Evolutionary conservation across 2,888 invertebrate species (phyloP).

Genomic region (Nasonia oneida): DNA sequence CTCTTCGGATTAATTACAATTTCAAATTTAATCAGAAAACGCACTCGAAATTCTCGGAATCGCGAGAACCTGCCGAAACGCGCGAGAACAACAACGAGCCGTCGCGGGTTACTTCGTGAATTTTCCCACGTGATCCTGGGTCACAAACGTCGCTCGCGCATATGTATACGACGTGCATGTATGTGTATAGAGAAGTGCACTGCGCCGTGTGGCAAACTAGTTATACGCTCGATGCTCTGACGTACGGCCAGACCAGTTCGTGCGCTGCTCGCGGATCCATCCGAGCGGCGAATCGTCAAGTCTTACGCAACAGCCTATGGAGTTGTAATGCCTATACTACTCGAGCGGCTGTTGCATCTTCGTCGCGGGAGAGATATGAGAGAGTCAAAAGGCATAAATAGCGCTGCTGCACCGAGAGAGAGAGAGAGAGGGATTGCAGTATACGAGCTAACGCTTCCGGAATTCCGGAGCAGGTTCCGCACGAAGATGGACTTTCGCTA

Average conservation of each 20-base stretch:
- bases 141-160: constrained; percentile 18
- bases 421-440: neutral
- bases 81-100: neutral
- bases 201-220: constrained; percentile 5
- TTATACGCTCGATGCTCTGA: constrained; percentile 15
- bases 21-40: constrained; percentile 9
- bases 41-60: neutral
- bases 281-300: constrained; percentile 12
- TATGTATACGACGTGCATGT: neutral
- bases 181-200: neutral
- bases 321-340: neutral
- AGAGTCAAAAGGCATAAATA: neutral
- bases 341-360: neutral
- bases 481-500: too few relatives aligned
- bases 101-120: constrained; percentile 28
- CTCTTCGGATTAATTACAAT: neutral
- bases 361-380: neutral
- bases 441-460: constrained; percentile 3
- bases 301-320: constrained; percentile 18
- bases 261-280: constrained; percentile 29
- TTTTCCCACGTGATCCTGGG: constrained; percentile 48
- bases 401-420: neutral
- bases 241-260: constrained; percentile 27
- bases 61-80: neutral
- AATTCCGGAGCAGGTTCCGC: neutral